Evolutionary conservation across 2,113 vertebrate species (phyloP), one percentile per base, ranked within the genome.

Genomic region (Epinephelus fuscoguttatus): DNA sequence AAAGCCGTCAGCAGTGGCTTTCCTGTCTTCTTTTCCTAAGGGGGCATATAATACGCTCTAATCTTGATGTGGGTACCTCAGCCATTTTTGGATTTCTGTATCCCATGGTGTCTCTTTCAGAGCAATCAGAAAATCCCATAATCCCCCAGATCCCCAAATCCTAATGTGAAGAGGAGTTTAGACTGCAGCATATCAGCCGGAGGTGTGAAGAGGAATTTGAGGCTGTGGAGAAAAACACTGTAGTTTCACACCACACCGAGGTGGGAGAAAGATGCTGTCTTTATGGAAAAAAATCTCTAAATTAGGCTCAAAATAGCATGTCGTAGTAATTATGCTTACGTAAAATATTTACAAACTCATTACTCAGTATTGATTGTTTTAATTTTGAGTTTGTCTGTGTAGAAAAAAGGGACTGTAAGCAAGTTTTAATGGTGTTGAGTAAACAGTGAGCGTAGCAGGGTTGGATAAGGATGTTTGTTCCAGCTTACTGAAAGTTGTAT

Each of bases 81-180:
- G 87, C 86, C 89, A 75, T 94, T 93, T 94, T 89, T 85, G 86
- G 92, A 91, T 91, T 84, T 73, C 78, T 90, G 61, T 88, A 74
- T 93, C 91, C 89, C 80, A 66, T 69, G 86, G 88, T 89, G 86
- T 89, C 81, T 88, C 92, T 93, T 91, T 88, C 93, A 86, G 81
- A 70, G 87, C 69, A 75, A 89, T 92, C 80, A 66, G 75, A 92
- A 95, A 94, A 94, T 94, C 94, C 89, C 75, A 74, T 92, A 94
- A 95, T 95, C 89, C 89, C 60, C 56, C 67, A 85, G 66, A 94
- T 93, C 84, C 89, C 63, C 61, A 86, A 92, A 92, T 89, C 89
- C 91, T 42, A 75, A 78, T 82, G 79, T 53, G 78, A 90, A 70
- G 88, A 85, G 70, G 74, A 85, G 81, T 89, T 91, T 85, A 85